phyloP scores from a whole-genome alignment of 37 sponge, comb jelly and placozoan genomes.

The Chondrilla cf. caribensis region DNA sequence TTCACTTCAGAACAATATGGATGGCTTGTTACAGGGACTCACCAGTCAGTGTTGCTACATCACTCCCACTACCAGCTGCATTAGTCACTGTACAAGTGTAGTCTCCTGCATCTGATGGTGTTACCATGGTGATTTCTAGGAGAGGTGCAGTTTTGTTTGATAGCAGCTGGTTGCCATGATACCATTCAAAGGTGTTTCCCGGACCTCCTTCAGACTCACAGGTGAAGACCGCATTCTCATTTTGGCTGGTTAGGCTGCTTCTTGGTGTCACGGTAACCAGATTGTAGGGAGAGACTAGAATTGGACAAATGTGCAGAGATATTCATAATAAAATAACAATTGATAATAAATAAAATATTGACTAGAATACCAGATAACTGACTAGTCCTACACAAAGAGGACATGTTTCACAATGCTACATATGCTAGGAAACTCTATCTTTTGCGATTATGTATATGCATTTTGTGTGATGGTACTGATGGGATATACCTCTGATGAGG shows the following conservation, averaged over 20 bases:
- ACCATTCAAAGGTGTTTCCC: conserved; percentile 35
- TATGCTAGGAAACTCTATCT: too few species aligned
- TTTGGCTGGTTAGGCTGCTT: background rate
- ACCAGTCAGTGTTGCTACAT: background rate
- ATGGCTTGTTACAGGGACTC: too few species aligned
- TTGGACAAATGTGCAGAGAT: too few species aligned
- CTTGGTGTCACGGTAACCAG: background rate
- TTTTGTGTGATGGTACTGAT: too few species aligned
- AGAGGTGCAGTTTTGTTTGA: background rate
- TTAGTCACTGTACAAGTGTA: conserved; percentile 62
- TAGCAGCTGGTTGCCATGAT: conserved; percentile 4
- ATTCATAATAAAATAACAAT: too few species aligned
- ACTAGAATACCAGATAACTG: too few species aligned
- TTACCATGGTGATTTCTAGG: background rate
- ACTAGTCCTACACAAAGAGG: too few species aligned
- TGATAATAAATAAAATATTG: too few species aligned
- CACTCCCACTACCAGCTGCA: conserved; percentile 39
- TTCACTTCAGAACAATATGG: too few species aligned
- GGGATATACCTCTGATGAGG: too few species aligned
- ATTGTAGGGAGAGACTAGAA: background rate
- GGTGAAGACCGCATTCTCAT: conserved; percentile 14
- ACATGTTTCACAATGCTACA: too few species aligned
- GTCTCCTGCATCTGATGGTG: conserved; percentile 42
- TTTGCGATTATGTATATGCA: too few species aligned
- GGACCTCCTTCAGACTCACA: conserved; percentile 59